Evolutionary conservation across 2,113 vertebrate genomes (phyloP), one percentile per base, ranked within the genome.

Genomic region (Xyrauchen texanus): DNA sequence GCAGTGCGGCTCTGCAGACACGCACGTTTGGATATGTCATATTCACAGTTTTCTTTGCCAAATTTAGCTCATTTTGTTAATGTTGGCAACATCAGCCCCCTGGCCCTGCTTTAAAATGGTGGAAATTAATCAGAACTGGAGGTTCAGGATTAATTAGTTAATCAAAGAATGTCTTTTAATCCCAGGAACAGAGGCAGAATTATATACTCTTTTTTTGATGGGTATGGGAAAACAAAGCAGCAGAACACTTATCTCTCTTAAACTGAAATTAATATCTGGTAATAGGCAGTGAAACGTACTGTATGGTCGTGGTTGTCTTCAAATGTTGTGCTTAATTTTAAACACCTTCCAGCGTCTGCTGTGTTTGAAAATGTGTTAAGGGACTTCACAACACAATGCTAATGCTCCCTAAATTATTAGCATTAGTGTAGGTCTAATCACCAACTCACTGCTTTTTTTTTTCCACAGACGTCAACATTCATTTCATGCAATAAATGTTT

Each of bases 121-220:
- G 64, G 47, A 83, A 81, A 80, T 81, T 83, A 42, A 82, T 88
- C 61, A 71, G 77, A 87, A 80, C 79, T 61, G 70, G 49, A 81
- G 58, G 75, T 80, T 68, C 72, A 69, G 47, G 80, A 84, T 82
- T 75, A 85, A 83, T 75, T 77, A 71, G 60, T 75, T 80, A 80
- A 83, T 83, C 73, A 81, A 87, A 79, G 81, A 71, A 83, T 81
- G 71, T 13, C 65, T 57, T 82, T 80, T 83, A 76, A 81, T 77
- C 71, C 73, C 52, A n/a, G 77, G 58, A 83, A 74, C 34, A 67
- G 6, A 77, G 46, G 49, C 72, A 57, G 45, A 53, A 16, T 15
- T 60, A n/a, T 34, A 34, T 78, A 15, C 46, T 46, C 52, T 60
- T 63, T 70, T 70, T 63, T 58, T 57, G 68, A 66, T 42, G 2